phyloP scores from a whole-genome alignment of 2,113 vertebrate genomes.

The Rhea americana region DNA sequence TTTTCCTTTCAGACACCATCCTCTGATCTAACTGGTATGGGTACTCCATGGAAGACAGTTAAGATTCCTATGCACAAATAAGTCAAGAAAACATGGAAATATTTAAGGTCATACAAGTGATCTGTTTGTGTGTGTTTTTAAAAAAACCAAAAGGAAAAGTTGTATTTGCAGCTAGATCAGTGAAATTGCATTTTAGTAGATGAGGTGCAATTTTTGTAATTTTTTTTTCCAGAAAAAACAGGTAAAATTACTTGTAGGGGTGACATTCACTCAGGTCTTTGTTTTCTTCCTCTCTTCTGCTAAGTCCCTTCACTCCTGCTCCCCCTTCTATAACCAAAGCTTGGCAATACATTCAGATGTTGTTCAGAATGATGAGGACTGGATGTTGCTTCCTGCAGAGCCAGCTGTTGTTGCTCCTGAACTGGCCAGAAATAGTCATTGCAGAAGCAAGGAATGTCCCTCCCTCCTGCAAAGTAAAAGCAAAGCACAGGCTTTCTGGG shows the following conservation, averaged over 20 bases:
- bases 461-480: conserved; percentile 1
- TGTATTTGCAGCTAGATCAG: background rate
- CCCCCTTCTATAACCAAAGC: background rate
- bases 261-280: background rate
- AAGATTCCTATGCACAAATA: background rate
- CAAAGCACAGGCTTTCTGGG: conserved; percentile 14
- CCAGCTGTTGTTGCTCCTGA: conserved; percentile 16
- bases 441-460: background rate
- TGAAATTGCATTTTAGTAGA: background rate
- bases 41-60: background rate
- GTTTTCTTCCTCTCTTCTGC: background rate
- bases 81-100: background rate
- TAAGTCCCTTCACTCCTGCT: background rate
- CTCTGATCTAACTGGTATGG: background rate
- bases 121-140: background rate
- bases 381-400: background rate
- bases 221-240: background rate
- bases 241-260: background rate
- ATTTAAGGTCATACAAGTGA: background rate
- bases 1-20: background rate
- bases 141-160: background rate
- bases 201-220: background rate
- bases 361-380: background rate
- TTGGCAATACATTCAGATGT: background rate
- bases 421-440: conserved; percentile 27